These are phyloP conservation scores for Platorchestia sp. DNA, from an alignment of 1,140 invertebrate genomes.

Conservation along the genomic window DNA sequence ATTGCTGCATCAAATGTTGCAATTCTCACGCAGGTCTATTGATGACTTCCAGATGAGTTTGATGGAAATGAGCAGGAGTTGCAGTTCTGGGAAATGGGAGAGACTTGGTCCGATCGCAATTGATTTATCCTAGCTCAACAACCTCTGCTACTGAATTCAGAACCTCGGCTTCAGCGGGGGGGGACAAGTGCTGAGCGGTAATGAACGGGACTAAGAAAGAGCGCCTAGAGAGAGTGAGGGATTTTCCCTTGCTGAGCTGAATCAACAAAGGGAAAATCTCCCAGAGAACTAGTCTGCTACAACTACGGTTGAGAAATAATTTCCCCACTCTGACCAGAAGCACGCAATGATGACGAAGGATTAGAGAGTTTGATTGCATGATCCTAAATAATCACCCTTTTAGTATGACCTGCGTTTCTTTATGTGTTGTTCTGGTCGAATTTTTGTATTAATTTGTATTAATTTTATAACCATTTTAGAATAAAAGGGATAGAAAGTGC, in stretches of 20 bases:
- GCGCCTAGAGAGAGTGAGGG: background rate
- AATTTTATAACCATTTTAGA: too few species aligned
- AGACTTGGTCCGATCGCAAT: background rate
- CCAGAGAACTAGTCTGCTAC: background rate
- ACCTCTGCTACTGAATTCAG: background rate
- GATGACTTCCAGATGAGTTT: slow-evolving; percentile 40
- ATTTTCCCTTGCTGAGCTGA: background rate
- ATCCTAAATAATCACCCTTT: background rate
- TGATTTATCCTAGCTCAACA: background rate
- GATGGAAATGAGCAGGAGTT: slow-evolving; percentile 2
- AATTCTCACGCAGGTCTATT: background rate
- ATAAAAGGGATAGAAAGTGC: too few species aligned
- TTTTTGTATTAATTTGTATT: too few species aligned
- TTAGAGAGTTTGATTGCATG: background rate
- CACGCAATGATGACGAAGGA: background rate
- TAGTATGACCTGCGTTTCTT: too few species aligned
- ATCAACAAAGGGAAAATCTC: background rate
- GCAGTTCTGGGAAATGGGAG: background rate
- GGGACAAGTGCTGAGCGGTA: background rate
- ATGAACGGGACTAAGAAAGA: background rate
- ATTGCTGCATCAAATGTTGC: slow-evolving; percentile 28
- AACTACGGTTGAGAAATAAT: background rate
- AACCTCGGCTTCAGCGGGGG: background rate
- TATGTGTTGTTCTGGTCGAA: too few species aligned
- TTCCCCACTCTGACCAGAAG: background rate